Base-by-base conservation (phyloP, 1,140 invertebrate genomes). In the Drosophila sucinea region DNA sequence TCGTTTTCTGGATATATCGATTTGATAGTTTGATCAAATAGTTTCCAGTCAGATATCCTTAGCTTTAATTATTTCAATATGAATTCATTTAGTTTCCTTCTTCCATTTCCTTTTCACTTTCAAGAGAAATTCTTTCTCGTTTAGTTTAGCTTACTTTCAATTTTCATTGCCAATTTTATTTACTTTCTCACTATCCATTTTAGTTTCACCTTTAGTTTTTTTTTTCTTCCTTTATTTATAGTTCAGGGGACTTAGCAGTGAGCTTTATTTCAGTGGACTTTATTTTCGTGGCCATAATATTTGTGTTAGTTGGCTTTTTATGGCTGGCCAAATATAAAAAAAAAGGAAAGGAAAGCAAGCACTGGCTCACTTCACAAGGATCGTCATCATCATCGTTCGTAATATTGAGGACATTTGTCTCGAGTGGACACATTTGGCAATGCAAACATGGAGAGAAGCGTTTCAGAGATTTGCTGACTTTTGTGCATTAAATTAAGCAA, bases 401-500 rank as follows among this genome's bases (percentile, higher is more conserved):
- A 51, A 51, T 51, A 51, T 51, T 62, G 7, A 63, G 73, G 73
- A 75, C 60, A 76, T 76, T 66, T 79, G 73, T 77, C 73, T 75
- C 64, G 73, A 75, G 73, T 75, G 73, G 72, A 58, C 79, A 77
- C 74, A 73, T 87, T 87, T 79, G 72, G 79, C 44, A 87, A 87
- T 83, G 77, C 79, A 86, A 86, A 87, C 83, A 86, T 66, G 77
- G 77, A 73, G 73, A 55, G 70, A 10, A 47, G 35, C 38, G 33
- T 61, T 63, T 38, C 44, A 30, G 38, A 72, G 79, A 73, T 87
- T 79, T 87, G 83, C 83, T 86, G 83, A 86, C 79, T 87, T 76
- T 67, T 41, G 55, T 70, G 79, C 79, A 87, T 73, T 69, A 84
- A 64, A 60, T 57, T 63, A 54, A 66, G 58, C 70, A 73, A 65